Base-by-base conservation (phyloP, 1,140 invertebrate genomes). In the Cyclina sinensis region DNA sequence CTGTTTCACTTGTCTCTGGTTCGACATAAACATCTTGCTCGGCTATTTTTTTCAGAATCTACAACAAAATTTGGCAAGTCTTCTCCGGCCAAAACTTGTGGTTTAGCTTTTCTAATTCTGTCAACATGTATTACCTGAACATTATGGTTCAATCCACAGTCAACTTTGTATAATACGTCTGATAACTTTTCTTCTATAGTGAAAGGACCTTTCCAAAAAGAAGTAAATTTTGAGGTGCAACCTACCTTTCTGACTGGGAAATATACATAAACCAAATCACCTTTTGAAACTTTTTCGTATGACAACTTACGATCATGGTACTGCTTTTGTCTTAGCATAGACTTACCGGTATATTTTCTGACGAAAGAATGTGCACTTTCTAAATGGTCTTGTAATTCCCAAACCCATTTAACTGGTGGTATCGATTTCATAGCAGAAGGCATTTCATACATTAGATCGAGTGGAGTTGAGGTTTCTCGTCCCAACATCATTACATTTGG, bases 401-500 rank as follows among this genome's bases (percentile, higher is more conserved):
- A 84, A 16, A 65, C 80, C 68, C 37, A 89, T 16, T 76, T 11
- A 48, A 54, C 46, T 11, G 0, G 27, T 32, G 43, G 74, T n/a
- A 89, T 73, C 2, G 12, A 21, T 62, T 81, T 85, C 0, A 70
- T 27, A 21, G 14, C 35, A 27, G 37, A 5, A 4, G 84, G 80
- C 48, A 74, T 79, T 30, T 57, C 59, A 46, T 86, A 85, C 39
- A 88, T 86, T 14, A 89, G 2, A 37, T 91, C 70, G 0, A 91
- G 7, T 5, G 91, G 86, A 1, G 88, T 68, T 7, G 43, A 32
- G 11, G 70, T 35, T 35, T 90, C 90, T 7, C 87, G 59, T 14
- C 89, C 91, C 12, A 92, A 18, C 91, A 91, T 91, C 0, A 90
- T 32, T 14, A 82, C 30, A 86, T 92, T 92, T 79, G 91, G 88